Percentiles rank a stretch among this genome's conserved stretches.
These are phyloP conservation scores for Conus canariensis DNA, from an alignment of 2,888 invertebrate genomes.

Conservation along the genomic window DNA sequence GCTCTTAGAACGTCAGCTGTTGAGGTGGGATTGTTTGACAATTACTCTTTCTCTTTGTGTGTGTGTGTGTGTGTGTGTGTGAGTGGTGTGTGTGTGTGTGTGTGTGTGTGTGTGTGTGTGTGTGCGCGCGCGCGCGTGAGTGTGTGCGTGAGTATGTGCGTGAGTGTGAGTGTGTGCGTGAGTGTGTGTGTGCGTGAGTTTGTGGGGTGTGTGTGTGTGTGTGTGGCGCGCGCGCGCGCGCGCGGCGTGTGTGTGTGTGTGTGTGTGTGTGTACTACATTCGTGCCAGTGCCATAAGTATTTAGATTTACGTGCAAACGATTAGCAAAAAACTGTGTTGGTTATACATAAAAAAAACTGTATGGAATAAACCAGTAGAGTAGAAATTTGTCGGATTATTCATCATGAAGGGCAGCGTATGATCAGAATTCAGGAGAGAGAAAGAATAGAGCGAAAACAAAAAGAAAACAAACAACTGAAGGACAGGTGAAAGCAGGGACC, in stretches of 20 bases:
- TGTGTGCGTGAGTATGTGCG: slow-evolving; percentile 6
- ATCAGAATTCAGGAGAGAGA: too few relatives aligned
- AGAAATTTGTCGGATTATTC: too few relatives aligned
- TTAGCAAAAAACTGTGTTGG: too few relatives aligned
- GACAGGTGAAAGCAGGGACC: too few relatives aligned
- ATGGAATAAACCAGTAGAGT: too few relatives aligned
- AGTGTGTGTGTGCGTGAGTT: not conserved
- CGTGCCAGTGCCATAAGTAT: not conserved
- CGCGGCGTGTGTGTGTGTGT: not conserved
- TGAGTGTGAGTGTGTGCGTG: not conserved
- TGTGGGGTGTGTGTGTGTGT: not conserved
- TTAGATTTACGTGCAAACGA: too few relatives aligned
- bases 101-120: not conserved
- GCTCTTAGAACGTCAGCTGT: not conserved
- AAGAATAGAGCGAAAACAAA: too few relatives aligned
- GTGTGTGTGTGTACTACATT: not conserved
- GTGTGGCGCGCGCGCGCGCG: not conserved
- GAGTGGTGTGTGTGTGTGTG: not conserved
- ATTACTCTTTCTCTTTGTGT: not conserved
- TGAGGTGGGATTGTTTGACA: not conserved
- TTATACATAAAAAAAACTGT: too few relatives aligned
- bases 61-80: slow-evolving; percentile 4
- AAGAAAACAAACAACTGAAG: too few relatives aligned
- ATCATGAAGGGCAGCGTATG: too few relatives aligned
- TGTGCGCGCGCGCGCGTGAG: not conserved